Base-by-base conservation (phyloP, 2,888 invertebrate species). In the Xestia c-nigrum region DNA sequence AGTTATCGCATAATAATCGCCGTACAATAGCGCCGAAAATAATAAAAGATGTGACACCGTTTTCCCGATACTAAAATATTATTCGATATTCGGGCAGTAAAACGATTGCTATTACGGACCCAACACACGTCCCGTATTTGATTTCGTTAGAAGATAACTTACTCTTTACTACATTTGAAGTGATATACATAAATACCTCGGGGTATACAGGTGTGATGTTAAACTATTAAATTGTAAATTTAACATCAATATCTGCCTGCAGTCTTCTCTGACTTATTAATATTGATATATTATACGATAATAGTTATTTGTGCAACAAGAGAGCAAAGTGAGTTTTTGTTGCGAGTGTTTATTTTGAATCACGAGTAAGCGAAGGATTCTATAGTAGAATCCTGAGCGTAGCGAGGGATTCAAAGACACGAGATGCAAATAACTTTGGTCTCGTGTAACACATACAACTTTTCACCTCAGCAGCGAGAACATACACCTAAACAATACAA, bases 121-220 rank as follows among this genome's bases (percentile, higher is more conserved):
- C 69, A n/a, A 38, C 38, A 50, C 78, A 69, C 78, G 83, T 72
- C 61, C 38, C 31, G 47, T 72, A 83, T 78, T 78, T 72, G 61
- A 83, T 81, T 72, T 78, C 14, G 9, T 6, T 72, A 16, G 59
- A 46, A 61, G 63, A 80, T 68, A 59, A 46, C 21, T 52, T 50
- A 67, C 24, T 16, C 2, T 40, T 43, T 16, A 73, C 6, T 50
- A 9, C 16, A 40, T 31, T 46, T 3, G 16, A 40, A 63, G 21
- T 61, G 38, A 38, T 38, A 21, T 38, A 10, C 14, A 19, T 4
- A 10, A 21, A 5, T 61, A 38, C 61, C 19, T 21, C 21, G 57
- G 57, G 12, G 31, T 16, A 31, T 59, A 6, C 14, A 57, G 5
- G 38, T 10, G 19, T 31, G 6, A 59, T 31, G 5, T 59, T 6